Base-by-base conservation (phyloP, 2,797 vertebrate species). In the Lutra lutra region DNA sequence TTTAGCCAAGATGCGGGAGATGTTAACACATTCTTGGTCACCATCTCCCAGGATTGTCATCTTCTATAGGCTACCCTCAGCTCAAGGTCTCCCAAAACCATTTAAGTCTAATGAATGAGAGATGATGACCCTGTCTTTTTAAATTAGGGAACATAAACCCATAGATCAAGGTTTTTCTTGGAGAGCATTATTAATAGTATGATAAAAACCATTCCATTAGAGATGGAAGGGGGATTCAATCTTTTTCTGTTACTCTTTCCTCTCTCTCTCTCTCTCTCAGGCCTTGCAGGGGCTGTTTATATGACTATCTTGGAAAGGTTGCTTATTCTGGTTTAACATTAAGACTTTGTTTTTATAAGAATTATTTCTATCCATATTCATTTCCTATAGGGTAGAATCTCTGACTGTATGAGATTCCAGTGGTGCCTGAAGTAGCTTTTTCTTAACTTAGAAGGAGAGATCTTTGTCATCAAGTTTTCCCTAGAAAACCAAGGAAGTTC, bases 161-260 rank as follows among this genome's bases (percentile, higher is more conserved):
- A 91, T 91, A 77, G 10, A 17, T 77, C 7, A 46, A 38, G 4
- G 38, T 88, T 62, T 88, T 94, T 87, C 46, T 91, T 78, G 17
- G 40, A 60, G 6, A 84, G 51, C 17, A 72, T 18, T 75, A 9
- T 85, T 85, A 70, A 40, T 32, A 68, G 40, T 58, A 4, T 60
- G 10, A 73, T 91, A n/a, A 91, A 73, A 4, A 20, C 13, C 3
- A 54, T 68, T 14, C 12, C 15, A 68, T 73, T 9, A 60, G 48
- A 51, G 2, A 4, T 10, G 7, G 2, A 89, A 85, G 15, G 2
- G 3, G 25, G 0, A 4, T 40, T 27, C 32, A 23, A 3, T 78
- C 8, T 60, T 2, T 70, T 23, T 64, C 35, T 77, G 0, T 79
- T 17, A n/a, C 15, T 92, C 23, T 68, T 0, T 79, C 54, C 12